Conservation (phyloP, 37 sponge, comb jelly and placozoan species). For the Aplysina aerophoba region DNA sequence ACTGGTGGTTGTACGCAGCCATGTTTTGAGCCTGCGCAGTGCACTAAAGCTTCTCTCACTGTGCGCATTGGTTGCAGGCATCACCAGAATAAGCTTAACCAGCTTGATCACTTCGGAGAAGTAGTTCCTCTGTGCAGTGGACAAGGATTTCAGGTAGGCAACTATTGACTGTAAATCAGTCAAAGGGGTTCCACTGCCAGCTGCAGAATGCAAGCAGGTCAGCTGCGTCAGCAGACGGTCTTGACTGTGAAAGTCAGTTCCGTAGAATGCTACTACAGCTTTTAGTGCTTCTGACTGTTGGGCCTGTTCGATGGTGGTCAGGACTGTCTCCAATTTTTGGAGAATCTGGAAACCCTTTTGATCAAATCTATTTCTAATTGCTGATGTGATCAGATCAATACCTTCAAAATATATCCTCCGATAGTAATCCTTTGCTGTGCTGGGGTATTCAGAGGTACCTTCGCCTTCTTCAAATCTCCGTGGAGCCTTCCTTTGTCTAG, state of each 20-base stretch:
- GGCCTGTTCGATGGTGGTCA: too few relatives aligned
- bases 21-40: too few relatives aligned
- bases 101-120: conserved; percentile 53
- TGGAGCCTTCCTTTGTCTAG: conserved; percentile 13
- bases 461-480: conserved; percentile 6
- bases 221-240: conserved; percentile 49
- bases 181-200: not conserved
- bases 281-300: too few relatives aligned
- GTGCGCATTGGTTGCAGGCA: conserved; percentile 69
- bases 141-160: conserved; percentile 30
- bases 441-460: not conserved
- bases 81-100: conserved; percentile 51
- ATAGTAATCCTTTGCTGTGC: conserved; percentile 7
- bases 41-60: too few relatives aligned
- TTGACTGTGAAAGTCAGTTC: conserved; percentile 23
- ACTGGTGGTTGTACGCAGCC: too few relatives aligned
- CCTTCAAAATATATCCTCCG: conserved; percentile 4
- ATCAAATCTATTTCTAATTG: conserved; percentile 5
- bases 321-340: conserved; percentile 19
- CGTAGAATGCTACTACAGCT: too few relatives aligned
- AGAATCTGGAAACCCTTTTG: not conserved
- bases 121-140: not conserved
- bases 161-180: conserved; percentile 33
- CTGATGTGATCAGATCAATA: not conserved
- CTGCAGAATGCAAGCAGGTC: not conserved